Base-by-base conservation (phyloP, 1,140 invertebrate genomes). In the Paraescarpia echinospica region DNA sequence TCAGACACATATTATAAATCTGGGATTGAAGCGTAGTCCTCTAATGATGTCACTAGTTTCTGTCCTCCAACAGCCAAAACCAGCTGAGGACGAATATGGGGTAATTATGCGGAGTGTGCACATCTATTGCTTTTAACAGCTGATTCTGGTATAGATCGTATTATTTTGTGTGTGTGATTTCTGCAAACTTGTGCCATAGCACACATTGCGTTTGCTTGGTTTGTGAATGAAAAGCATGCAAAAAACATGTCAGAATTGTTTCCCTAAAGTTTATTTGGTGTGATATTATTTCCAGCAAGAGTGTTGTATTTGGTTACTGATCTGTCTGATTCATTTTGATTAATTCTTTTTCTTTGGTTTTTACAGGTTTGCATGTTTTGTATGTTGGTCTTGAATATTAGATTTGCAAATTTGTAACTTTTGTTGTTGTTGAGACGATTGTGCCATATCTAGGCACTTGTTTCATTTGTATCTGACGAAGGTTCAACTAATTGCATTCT, bases 61-160 rank as follows among this genome's bases (percentile, higher is more conserved):
- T 77, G 27, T 31, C 2, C 2, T 27, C 22, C 59, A 22, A 77
- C 35, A 90, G 90, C 90, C 90, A 22, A 34, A 90, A 90, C 90
- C 90, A 31, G 35, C 34, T n/a, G 90, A 90, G 35, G 90, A 90
- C 35, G 90, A 90, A 90, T 90, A 90, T 90, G 90, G 90, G 90
- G 90, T 90, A 90, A 90, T 90, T 77, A 77, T 77, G 22, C 59
- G 22, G 59, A 77, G 27, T 77, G 59, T 27, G 22, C 59, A 77
- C 18, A 18, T 18, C 48, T 0, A 31, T 27, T 77, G 27, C 59
- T 18, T 77, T 77, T 22, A 77, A 12, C 14, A 4, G 2, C 22
- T 18, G 2, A 14, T 77, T 77, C 59, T 77, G 59, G 27, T 77
- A 18, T 18, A 77, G 22, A 77, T 18, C 27, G 22, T 18, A 27